Conservation (phyloP, 2,113 vertebrate genomes). For the Sander lucioperca region DNA sequence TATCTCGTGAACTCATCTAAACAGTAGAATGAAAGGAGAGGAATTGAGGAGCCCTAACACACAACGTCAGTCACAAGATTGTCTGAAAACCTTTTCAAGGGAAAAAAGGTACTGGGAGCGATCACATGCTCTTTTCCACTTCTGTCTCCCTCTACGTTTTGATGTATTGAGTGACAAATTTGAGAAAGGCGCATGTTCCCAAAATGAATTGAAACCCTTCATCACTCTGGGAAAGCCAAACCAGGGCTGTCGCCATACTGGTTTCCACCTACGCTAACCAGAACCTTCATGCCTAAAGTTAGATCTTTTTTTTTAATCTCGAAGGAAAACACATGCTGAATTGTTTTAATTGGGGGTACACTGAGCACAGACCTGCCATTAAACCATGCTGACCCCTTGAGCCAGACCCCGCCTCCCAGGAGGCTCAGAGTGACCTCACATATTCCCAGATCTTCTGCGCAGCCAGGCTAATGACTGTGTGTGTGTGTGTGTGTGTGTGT, state of each 20-base stretch:
- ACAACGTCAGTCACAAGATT: neutral
- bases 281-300: neutral
- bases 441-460: too few species aligned
- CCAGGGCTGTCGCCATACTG: neutral
- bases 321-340: neutral
- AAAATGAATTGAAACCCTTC: neutral
- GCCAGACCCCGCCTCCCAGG: too few species aligned
- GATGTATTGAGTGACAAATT: constrained; percentile 11
- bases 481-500: too few species aligned
- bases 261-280: neutral
- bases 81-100: neutral
- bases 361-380: constrained; percentile 1
- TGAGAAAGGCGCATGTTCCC: neutral
- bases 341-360: constrained; percentile 21
- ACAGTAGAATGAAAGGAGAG: neutral
- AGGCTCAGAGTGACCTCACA: too few species aligned
- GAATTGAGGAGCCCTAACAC: neutral
- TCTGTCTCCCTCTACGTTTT: neutral
- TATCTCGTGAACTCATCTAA: neutral
- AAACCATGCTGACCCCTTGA: too few species aligned
- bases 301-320: neutral
- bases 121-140: neutral
- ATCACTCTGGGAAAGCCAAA: constrained; percentile 7
- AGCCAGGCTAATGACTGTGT: too few species aligned
- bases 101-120: neutral